Base-by-base conservation (phyloP, 2,888 invertebrate species). In the Cataglyphis altisquamis region DNA sequence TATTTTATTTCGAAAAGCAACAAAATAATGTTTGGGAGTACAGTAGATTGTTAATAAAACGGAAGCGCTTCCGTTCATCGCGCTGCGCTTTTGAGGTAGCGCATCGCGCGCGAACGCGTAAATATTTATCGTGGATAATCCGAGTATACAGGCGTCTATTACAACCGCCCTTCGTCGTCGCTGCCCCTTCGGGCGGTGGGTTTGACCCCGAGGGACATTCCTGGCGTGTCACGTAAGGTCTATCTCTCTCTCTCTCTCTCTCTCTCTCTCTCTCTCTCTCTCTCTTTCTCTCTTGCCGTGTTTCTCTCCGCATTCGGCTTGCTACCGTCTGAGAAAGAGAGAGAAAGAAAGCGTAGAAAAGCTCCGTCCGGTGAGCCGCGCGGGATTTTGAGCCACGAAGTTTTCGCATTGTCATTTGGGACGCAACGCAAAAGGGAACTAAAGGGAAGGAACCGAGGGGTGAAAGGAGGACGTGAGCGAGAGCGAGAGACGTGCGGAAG, bases 371-470 rank as follows among this genome's bases (percentile, higher is more conserved):
- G 86, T 86, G 88, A 90, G 88, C 86, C 89, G 86, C 88, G 87
- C 89, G 86, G 89, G 90, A 89, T 89, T 90, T 90, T 81, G 90
- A 88, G 88, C 78, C 88, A 87, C 87, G 84, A 91, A 92, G 91
- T 91, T 91, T 91, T 89, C 91, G 89, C 92, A 91, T 91, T 91
- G 92, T 91, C 92, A 92, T 91, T 91, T 90, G 88, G 90, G 90
- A 88, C 88, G 85, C 83, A 86, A 57, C 70, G 73, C 70, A 83
- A 78, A 80, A 63, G 75, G 41, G 74, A 25, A n/a, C 18, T 67
- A 80, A 41, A 62, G 63, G 39, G 10, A 62, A 29, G 39, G 9
- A 12, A 18, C 10, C 6, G 57, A 39, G 29, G n/a, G 29, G 36
- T 9, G 67, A 62, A 36, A 62, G 29, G 48, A 39, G 55, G 15